Percentiles rank a stretch among this genome's conserved stretches.
These are phyloP conservation scores for Antedon mediterranea DNA, from an alignment of 53 echinoderm and acorn worm genomes.

Conservation along the genomic window DNA sequence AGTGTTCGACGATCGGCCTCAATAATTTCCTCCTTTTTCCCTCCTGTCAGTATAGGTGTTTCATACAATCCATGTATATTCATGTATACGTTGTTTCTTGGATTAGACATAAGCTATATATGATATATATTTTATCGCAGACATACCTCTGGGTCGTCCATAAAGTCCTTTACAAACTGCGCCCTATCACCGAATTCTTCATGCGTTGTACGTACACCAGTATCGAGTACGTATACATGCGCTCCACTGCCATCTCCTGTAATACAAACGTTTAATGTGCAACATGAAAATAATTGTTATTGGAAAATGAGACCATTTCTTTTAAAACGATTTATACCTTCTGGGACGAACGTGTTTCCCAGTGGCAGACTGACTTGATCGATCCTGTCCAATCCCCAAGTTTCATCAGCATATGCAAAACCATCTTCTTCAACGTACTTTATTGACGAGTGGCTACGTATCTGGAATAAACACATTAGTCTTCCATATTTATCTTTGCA, in stretches of 20 bases:
- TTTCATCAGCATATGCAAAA: background rate
- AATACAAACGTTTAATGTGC: background rate
- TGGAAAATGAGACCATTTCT: no score
- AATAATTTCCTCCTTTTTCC: no score
- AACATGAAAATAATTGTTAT: no score
- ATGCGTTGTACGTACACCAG: slow-evolving; percentile 71
- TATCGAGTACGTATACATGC: slow-evolving; percentile 70
- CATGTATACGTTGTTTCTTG: no score
- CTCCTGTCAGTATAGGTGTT: no score
- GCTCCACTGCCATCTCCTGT: slow-evolving; percentile 45
- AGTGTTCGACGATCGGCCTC: no score
- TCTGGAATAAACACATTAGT: background rate
- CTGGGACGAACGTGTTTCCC: background rate
- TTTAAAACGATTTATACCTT: no score
- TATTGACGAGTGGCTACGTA: background rate
- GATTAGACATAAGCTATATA: background rate
- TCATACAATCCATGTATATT: no score
- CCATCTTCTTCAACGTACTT: slow-evolving; percentile 10
- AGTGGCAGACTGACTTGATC: slow-evolving; percentile 3
- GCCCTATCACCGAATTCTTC: slow-evolving; percentile 73
- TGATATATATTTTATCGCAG: background rate
- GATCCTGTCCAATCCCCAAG: slow-evolving; percentile 22
- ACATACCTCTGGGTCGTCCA: slow-evolving; percentile 13
- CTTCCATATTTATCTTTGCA: no score
- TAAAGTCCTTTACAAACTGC: slow-evolving; percentile 54